Base-by-base conservation (phyloP, 2,113 vertebrate species). In the Sterrhoptilus dennistouni region DNA sequence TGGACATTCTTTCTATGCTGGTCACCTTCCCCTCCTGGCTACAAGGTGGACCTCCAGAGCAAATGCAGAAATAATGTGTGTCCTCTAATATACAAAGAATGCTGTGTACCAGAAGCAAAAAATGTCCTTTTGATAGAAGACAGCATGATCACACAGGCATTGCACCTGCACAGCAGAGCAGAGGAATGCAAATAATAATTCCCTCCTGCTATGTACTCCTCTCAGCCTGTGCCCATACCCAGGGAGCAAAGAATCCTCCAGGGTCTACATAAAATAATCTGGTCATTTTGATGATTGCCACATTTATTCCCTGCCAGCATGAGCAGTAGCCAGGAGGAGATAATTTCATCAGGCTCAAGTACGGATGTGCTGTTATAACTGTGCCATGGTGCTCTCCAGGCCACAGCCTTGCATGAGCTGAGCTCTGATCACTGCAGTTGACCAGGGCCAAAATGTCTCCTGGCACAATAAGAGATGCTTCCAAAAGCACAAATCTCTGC, bases 321-420 rank as follows among this genome's bases (percentile, higher is more conserved):
- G 7, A 64, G n/a, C 1, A 3, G 50, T 61, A 52, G 45, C 45
- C 42, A 33, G 49, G 8, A 90, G 59, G 14, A 74, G 47, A 40
- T 49, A 2, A 36, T 38, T 72, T 40, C 36, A 12, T 33, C 50
- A 45, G 40, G 18, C 65, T 68, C 0, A 5, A 79, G 38, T 4
- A 23, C 23, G 42, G 40, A 2, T 68, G 63, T 23, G 25, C 63
- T 60, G 22, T 53, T 19, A 1, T 6, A 36, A 28, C 9, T 33
- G 11, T 33, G 17, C 38, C 19, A 4, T 40, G 2, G 2, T 29
- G 14, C 33, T 74, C 22, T 29, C 3, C 40, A n/a, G 65, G 33
- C 25, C 9, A 5, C 27, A 61, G 44, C 53, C 45, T 79, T 0
- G 0, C 20, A 6, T 0, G 2, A 72, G 66, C 57, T 71, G 65